Base-by-base conservation (phyloP, 2,113 vertebrate species). In the Atherinomorus stipes region DNA sequence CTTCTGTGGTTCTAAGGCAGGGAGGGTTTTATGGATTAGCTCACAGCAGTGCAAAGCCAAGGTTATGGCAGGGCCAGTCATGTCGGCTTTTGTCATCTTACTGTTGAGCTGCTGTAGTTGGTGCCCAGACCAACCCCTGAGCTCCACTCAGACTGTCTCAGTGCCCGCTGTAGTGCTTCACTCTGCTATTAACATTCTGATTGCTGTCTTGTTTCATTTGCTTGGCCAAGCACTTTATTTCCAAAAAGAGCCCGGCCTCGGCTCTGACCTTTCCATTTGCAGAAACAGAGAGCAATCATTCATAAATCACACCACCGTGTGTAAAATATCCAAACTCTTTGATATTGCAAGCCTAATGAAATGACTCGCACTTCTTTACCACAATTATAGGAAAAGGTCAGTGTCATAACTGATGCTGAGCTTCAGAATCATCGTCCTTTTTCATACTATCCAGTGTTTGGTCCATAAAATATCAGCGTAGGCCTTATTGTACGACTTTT, bases 371-470 rank as follows among this genome's bases (percentile, higher is more conserved):
- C 81, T 85, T 76, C 81, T 90, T 84, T 84, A 79, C 74, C 57
- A 83, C 86, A 86, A 90, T 90, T 87, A 89, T 85, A 70, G 61
- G 80, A 83, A 90, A 90, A 90, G 90, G 89, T 92, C 89, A 90
- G 60, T 19, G 71, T 66, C 86, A 89, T 88, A 89, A 90, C 81
- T 70, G 86, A 85, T 88, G 86, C 69, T 67, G 74, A 86, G 87
- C 76, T 65, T 64, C 42, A 19, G 52, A 61, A 60, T 80, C 84
- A 89, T 81, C 85, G 85, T 85, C 74, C 79, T 84, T 56, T 81
- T 90, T 86, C 69, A 58, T 77, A 76, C 88, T 83, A 81, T 58
- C 74, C 74, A 58, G 68, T 73, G 82, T 61, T 84, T 71, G 37
- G 66, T 23, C 81, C 77, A 69, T 74, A 53, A 77, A 82, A 80